Percentiles rank a stretch among this genome's conserved stretches.
These are phyloP conservation scores for Drosophila barbarae DNA, from an alignment of 2,888 invertebrate species.

Conservation along the genomic window DNA sequence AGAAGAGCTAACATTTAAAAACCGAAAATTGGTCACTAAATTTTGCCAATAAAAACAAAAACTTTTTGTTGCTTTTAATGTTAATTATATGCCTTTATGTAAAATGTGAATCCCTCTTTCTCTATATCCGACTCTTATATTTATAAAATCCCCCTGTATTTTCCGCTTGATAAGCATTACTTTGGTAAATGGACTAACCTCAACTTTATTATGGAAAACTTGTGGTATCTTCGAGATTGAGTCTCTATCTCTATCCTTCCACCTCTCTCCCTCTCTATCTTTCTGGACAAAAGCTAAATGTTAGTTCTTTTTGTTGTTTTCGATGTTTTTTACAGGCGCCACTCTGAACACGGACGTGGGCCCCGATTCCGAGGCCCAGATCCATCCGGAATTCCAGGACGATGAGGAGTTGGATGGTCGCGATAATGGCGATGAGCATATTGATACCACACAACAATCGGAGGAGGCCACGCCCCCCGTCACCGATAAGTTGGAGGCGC, in stretches of 20 bases:
- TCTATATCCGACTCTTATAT: slow-evolving; percentile 16
- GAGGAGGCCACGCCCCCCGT: slow-evolving; percentile 79
- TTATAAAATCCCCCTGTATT: slow-evolving; percentile 15
- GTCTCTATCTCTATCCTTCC: slow-evolving; percentile 13
- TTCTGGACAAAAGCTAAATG: slow-evolving; percentile 75
- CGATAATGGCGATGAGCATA: slow-evolving; percentile 78
- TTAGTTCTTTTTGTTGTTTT: slow-evolving; percentile 82
- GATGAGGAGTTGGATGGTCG: slow-evolving; percentile 81
- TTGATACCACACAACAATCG: slow-evolving; percentile 78
- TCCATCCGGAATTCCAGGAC: slow-evolving; percentile 82
- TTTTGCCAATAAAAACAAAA: slow-evolving; percentile 2
- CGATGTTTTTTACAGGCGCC: slow-evolving; percentile 82
- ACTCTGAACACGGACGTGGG: slow-evolving; percentile 83
- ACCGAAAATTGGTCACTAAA: slow-evolving; percentile 27
- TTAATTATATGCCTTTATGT: slow-evolving; percentile 1
- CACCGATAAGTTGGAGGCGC: slow-evolving; percentile 78
- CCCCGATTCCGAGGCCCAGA: slow-evolving; percentile 83
- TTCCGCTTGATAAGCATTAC: slow-evolving; percentile 32
- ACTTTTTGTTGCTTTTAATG: slow-evolving; percentile 22
- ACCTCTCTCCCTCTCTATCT: slow-evolving; percentile 13
- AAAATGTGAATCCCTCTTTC: slow-evolving; percentile 19
- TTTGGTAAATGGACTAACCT: slow-evolving; percentile 64
- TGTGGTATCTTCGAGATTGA: slow-evolving; percentile 27
- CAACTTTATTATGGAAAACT: slow-evolving; percentile 30
- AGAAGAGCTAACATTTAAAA: slow-evolving; percentile 68